Base-by-base conservation (phyloP, 2,113 vertebrate species). In the Myotis lucifugus region DNA sequence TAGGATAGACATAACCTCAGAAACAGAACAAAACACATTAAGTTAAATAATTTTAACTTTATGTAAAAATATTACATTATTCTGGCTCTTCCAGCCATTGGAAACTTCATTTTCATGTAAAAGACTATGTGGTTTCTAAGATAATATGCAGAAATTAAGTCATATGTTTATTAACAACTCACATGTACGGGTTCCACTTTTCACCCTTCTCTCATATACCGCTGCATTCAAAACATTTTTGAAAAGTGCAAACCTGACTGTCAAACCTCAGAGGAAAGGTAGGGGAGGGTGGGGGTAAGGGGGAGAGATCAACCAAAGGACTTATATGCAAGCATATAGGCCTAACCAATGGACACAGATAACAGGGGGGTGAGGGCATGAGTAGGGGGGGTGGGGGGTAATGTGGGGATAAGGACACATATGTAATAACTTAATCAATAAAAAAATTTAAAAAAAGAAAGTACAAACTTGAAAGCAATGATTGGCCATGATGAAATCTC, bases 401-500 rank as follows among this genome's bases (percentile, higher is more conserved):
- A 42, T 42, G 40, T 42, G 40, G 6, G 40, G 40, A 42, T 42
- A 42, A 42, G 40, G 40, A 42, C 40, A 42, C 40, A 42, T 42
- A 42, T 42, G 40, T 42, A 42, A 42, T 42, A 42, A 42, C 40
- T 42, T 42, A 42, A 42, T 42, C 40, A 42, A 42, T 42, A 42
- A 42, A 42, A 40, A 42, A 42, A 6, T 42, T 42, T 42, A 1
- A 6, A 42, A 42, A 42, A 42, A 42, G 21, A 93, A 50, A 79
- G 6, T 88, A 0, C 27, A 73, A 56, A 81, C 0, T 10, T 66
- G 23, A 54, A 95, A 82, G 15, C 2, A 73, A 61, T 78, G 7
- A 56, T 64, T 95, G 18, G 2, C 17, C 23, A 74, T 61, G 40
- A 93, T 52, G 54, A 93, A 87, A 91, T 94, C 19, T 96, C n/a